A percentile compares a stretch with the other conserved stretches of the same genome.
Conservation (phyloP, 2,888 invertebrate species). For the Ormyrus pomaceus region DNA sequence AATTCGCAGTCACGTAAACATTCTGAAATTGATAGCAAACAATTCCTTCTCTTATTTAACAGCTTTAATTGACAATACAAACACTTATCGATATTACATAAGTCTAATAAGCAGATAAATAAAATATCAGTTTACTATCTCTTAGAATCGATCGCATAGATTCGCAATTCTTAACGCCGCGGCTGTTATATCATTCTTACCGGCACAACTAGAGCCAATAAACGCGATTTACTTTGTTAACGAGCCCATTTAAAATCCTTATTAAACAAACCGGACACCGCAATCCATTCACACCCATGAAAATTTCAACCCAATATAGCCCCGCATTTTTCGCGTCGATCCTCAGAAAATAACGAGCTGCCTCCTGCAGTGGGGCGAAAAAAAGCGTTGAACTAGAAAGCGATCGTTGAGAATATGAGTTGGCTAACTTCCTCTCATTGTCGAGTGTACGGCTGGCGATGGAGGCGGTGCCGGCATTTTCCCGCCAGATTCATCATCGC, state of each 20-base stretch:
- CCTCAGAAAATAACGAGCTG: too few relatives aligned
- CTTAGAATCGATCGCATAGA: neutral
- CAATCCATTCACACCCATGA: too few relatives aligned
- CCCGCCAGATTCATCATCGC: neutral
- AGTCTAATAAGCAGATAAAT: neutral
- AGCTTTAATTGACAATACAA: slow-evolving; percentile 2
- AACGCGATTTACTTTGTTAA: too few relatives aligned
- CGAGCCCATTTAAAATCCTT: too few relatives aligned
- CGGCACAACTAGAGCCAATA: too few relatives aligned
- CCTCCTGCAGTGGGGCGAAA: too few relatives aligned
- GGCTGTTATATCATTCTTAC: too few relatives aligned
- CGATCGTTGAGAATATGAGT: too few relatives aligned
- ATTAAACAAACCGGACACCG: too few relatives aligned
- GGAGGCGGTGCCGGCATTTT: neutral
- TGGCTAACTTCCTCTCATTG: slow-evolving; percentile 9
- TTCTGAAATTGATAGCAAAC: neutral
- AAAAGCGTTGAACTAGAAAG: too few relatives aligned
- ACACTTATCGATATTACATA: neutral
- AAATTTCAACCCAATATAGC: too few relatives aligned
- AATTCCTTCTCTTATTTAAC: neutral
- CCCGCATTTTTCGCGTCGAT: too few relatives aligned
- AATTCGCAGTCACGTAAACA: neutral
- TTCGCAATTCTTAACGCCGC: neutral
- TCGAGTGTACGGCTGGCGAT: neutral
- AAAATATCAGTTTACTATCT: neutral